These are phyloP conservation scores for Dermolepida albohirtum DNA, from an alignment of 2,888 invertebrate species.

Conservation along the genomic window DNA sequence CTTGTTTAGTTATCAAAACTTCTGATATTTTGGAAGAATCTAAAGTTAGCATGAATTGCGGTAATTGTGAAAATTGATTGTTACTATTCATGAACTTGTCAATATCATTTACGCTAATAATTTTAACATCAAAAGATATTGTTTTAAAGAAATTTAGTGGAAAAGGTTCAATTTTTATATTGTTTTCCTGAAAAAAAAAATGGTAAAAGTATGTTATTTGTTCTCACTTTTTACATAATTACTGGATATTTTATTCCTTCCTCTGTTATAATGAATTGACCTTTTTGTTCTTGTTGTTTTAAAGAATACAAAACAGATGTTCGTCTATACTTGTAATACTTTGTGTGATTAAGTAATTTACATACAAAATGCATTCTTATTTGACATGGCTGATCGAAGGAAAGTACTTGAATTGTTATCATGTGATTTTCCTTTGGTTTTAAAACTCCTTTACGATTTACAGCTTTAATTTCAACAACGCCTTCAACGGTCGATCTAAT, in stretches of 20 bases:
- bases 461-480: conserved; percentile 53
- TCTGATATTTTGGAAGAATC: conserved; percentile 47
- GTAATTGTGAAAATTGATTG: conserved; percentile 57
- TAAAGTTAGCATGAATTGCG: conserved; percentile 51
- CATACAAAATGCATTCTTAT: conserved; percentile 58
- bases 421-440: conserved; percentile 60
- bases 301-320: conserved; percentile 53
- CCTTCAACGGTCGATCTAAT: conserved; percentile 56
- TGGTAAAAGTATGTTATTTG: not conserved
- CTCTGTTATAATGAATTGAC: conserved; percentile 63
- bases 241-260: conserved; percentile 59
- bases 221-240: conserved; percentile 41
- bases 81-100: conserved; percentile 52
- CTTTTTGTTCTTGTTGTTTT: conserved; percentile 54
- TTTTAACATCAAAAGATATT: conserved; percentile 56
- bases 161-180: conserved; percentile 51
- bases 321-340: conserved; percentile 59
- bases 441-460: conserved; percentile 60
- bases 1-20: conserved; percentile 26
- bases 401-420: conserved; percentile 58
- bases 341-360: conserved; percentile 61
- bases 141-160: conserved; percentile 56
- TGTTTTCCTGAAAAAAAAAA: conserved; percentile 54
- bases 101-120: conserved; percentile 55
- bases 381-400: conserved; percentile 58